Base-by-base conservation (phyloP, 2,113 vertebrate species). In the Ophthalmolycus amberensis region DNA sequence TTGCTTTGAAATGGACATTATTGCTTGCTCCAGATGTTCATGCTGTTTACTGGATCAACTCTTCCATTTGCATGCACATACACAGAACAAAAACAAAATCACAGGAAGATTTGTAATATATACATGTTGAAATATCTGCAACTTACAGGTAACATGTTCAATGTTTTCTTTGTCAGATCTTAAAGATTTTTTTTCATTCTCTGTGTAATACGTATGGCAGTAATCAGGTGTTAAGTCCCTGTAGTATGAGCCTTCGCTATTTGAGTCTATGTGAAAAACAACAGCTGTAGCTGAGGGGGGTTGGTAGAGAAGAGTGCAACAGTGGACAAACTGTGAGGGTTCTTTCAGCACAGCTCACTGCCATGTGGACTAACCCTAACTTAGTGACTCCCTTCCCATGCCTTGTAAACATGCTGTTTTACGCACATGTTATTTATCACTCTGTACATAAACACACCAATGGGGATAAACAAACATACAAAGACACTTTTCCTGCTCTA, bases 261-360 rank as follows among this genome's bases (percentile, higher is more conserved):
- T 63, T 73, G 29, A 79, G 54, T 68, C 71, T 25, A 52, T 86
- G 87, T 85, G 90, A 92, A 90, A 90, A 87, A 89, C 90, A 90
- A 91, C 93, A 94, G 91, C 92, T 93, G 93, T 79, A 84, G 65
- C 82, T 2, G 40, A 83, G 79, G 80, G 44, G 77, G 59, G 78
- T 5, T 42, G 86, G 71, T 44, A 59, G 75, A 66, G 58, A 48
- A 40, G 18, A 71, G 71, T 27, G 65, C 75, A 76, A 82, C 44
- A 72, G 66, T 15, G 68, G 62, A 44, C 50, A 20, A 32, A 68
- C 34, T 76, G 71, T 77, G 20, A 10, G 12, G 59, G 9, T 10
- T n/a, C 54, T 75, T 68, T 77, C 59, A 58, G 62, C 22, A 40
- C 54, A 65, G 84, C 58, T 82, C 71, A 52, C 37, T 68, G 52